A percentile compares a stretch with the other conserved stretches of the same genome.
Evolutionary conservation across 2,113 vertebrate genomes (phyloP).

Genomic region (Neogobius melanostomus): DNA sequence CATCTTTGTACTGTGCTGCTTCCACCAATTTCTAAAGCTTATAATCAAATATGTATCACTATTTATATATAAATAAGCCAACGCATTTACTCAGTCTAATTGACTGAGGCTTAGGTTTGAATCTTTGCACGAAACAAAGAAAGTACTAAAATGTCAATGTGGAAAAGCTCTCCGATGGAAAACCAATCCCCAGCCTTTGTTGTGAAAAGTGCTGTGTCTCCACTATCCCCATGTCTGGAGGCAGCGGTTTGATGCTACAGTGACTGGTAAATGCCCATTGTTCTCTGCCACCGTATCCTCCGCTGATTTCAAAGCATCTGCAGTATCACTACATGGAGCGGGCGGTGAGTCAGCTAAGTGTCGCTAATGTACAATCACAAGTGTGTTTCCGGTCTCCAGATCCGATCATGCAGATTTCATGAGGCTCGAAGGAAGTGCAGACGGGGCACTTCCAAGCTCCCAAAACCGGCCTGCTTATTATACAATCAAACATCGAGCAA

Average conservation of each 20-base stretch:
- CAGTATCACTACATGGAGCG: slow-evolving; percentile 11
- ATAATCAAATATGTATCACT: too few relatives aligned
- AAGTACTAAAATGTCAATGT: background rate
- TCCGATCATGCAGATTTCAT: slow-evolving; percentile 24
- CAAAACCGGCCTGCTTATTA: slow-evolving; percentile 4
- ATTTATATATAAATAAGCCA: background rate
- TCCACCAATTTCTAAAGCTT: too few relatives aligned
- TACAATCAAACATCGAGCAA: background rate
- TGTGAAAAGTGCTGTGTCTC: slow-evolving; percentile 3
- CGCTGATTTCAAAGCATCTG: slow-evolving; percentile 7
- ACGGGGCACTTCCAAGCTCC: slow-evolving; percentile 2
- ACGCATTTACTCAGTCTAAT: background rate
- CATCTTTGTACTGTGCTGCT: too few relatives aligned
- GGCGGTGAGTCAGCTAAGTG: slow-evolving; percentile 12
- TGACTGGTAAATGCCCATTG: slow-evolving; percentile 1
- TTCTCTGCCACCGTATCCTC: slow-evolving; percentile 33
- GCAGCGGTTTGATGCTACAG: slow-evolving; percentile 20
- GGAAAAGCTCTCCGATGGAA: background rate
- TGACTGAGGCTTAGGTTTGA: background rate
- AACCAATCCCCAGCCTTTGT: background rate
- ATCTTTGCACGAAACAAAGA: background rate
- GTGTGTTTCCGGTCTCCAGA: slow-evolving; percentile 22
- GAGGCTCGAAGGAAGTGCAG: slow-evolving; percentile 22
- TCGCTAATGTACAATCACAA: slow-evolving; percentile 20
- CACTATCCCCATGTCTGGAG: background rate